These are phyloP conservation scores for Motacilla tschutschensis DNA, from an alignment of 2,113 vertebrate species.

Conservation along the genomic window DNA sequence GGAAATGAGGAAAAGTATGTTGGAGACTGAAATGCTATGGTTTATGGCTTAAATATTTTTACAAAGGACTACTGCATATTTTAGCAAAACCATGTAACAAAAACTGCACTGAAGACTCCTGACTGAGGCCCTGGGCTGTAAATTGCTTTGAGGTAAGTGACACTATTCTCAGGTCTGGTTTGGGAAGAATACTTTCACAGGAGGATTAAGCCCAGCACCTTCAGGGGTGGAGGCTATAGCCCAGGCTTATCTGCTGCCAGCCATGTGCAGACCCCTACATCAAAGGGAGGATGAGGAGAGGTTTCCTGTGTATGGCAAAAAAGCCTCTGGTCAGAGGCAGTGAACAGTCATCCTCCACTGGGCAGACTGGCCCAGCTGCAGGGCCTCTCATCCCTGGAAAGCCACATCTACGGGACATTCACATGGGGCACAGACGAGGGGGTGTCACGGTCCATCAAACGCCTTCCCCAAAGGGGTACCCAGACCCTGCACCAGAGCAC, in stretches of 20 bases:
- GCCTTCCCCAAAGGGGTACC: neutral
- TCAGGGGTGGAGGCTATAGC: neutral
- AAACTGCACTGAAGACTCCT: neutral
- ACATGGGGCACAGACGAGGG: neutral
- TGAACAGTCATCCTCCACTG: neutral
- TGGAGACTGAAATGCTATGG: neutral
- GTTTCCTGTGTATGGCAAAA: neutral
- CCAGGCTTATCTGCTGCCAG: neutral
- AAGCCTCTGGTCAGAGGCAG: neutral
- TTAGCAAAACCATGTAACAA: neutral
- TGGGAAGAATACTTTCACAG: neutral
- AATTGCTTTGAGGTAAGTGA: neutral
- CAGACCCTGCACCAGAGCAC: neutral
- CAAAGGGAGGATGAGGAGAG: neutral
- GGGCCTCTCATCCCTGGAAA: neutral
- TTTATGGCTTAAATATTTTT: neutral
- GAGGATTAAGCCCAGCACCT: neutral
- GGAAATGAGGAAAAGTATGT: neutral
- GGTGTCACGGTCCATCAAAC: neutral
- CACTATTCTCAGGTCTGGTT: neutral
- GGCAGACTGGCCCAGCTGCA: rapidly evolving
- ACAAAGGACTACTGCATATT: neutral
- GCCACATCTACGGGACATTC: rapidly evolving
- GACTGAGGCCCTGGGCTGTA: neutral
- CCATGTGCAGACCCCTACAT: neutral